Evolutionary conservation across 2,797 vertebrate genomes (phyloP), one percentile per base, ranked within the genome.

Genomic region (Lacerta viridis): DNA sequence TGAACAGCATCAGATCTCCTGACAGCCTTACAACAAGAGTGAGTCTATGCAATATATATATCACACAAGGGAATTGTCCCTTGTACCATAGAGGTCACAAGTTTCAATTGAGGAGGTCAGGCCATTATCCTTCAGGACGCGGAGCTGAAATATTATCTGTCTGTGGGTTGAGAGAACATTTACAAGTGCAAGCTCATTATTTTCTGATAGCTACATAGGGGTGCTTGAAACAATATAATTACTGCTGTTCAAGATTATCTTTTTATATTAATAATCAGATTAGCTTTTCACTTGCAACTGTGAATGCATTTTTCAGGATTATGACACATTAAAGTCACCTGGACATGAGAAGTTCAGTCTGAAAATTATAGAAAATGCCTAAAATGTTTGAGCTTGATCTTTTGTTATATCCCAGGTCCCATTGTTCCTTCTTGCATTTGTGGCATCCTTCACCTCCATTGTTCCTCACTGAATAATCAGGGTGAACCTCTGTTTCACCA

Each of bases 71-170:
- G 68, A 84, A 13, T 23, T 84, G 68, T 33, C 68, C n/a, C 3
- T 72, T 72, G 11, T 55, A 55, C 33, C 46, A 74, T 72, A 29
- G 82, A 72, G 29, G n/a, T 55, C 20, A 72, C 5, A 15, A n/a
- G 15, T 59, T 55, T 15, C n/a, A 29, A 2, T 55, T 46, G 46
- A 84, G 6, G 20, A 74, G 69, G 46, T 55, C 69, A 39, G 68
- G 33, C 6, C 33, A 7, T 80, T 41, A 36, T 1, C 0, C n/a
- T 75, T 71, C 39, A 4, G 25, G 84, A 41, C 81, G 3, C 36
- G 84, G 15, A 84, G 43, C 61, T 88, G 83, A 33, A 8, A 29
- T 9, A 43, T 84, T 82, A 7, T 55, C 84, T 39, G 41, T 61
- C 3, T 86, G 8, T 6, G 3, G 27, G 36, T 66, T 69, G 80